These are phyloP conservation scores for Phataginus tetradactyla DNA, from an alignment of 2,797 vertebrate genomes.

Conservation along the genomic window DNA sequence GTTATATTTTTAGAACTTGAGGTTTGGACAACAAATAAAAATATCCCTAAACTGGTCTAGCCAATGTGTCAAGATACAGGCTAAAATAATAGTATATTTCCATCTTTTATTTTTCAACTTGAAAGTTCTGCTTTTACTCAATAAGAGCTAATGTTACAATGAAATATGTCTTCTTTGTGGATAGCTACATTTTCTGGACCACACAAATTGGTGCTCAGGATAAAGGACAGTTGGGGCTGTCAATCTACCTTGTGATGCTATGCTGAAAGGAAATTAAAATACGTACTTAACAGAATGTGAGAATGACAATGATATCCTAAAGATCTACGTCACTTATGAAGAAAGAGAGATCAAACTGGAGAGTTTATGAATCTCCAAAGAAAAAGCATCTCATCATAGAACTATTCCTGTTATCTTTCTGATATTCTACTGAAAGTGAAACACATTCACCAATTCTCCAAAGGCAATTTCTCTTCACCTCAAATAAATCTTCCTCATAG, in stretches of 20 bases:
- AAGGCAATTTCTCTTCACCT: conserved; percentile 70
- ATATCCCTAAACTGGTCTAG: not conserved
- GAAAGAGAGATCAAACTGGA: not conserved
- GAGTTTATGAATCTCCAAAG: conserved; percentile 26
- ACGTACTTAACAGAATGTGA: conserved; percentile 1
- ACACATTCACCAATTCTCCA: conserved; percentile 56
- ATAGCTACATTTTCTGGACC: conserved; percentile 3
- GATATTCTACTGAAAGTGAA: conserved; percentile 54
- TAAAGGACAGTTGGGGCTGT: conserved; percentile 31
- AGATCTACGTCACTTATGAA: conserved; percentile 43
- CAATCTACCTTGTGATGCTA: conserved; percentile 46
- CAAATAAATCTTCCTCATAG: conserved; percentile 68
- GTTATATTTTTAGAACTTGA: conserved; percentile 24
- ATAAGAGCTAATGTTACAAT: not conserved
- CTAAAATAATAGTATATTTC: not conserved
- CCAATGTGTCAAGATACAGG: not conserved
- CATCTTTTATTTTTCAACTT: conserved; percentile 38
- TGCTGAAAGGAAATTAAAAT: conserved; percentile 61
- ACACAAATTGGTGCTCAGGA: conserved; percentile 13
- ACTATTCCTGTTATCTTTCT: conserved; percentile 57
- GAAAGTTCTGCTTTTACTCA: conserved; percentile 42
- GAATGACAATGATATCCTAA: conserved; percentile 7
- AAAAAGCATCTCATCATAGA: not conserved
- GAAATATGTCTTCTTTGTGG: conserved; percentile 10
- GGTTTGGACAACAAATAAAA: not conserved